A percentile compares a stretch with the other conserved stretches of the same genome.
Evolutionary conservation across 2,888 invertebrate species (phyloP).

Genomic region (Pterobdella sp.): DNA sequence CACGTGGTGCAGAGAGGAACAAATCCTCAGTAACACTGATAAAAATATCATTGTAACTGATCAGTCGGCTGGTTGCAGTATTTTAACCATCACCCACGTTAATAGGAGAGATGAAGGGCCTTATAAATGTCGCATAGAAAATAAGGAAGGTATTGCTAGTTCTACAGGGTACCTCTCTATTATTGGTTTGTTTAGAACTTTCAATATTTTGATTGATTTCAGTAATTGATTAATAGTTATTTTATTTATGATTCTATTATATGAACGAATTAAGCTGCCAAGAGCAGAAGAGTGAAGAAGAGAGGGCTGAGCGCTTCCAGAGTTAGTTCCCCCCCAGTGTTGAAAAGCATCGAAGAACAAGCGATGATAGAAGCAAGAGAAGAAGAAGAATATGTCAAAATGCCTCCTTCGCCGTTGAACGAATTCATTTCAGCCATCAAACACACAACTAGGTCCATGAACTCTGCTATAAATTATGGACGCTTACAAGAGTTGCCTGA

Average conservation of each 20-base stretch:
- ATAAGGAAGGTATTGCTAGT: slow-evolving; percentile 37
- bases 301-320: slow-evolving; percentile 15
- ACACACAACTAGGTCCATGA: slow-evolving; percentile 26
- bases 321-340: slow-evolving; percentile 33
- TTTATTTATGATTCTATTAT: slow-evolving; percentile 4
- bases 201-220: background rate
- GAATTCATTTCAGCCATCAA: slow-evolving; percentile 33
- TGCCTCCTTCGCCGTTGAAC: slow-evolving; percentile 36
- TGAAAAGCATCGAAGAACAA: slow-evolving; percentile 35
- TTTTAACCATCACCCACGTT: slow-evolving; percentile 28
- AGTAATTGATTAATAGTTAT: background rate
- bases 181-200: slow-evolving; percentile 32
- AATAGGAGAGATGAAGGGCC: slow-evolving; percentile 36
- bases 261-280: slow-evolving; percentile 8
- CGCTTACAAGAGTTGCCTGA: background rate
- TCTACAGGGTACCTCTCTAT: slow-evolving; percentile 39
- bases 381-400: slow-evolving; percentile 29
- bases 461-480: slow-evolving; percentile 27
- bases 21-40: slow-evolving; percentile 32
- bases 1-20: slow-evolving; percentile 38
- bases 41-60: slow-evolving; percentile 27
- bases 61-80: slow-evolving; percentile 13
- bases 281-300: slow-evolving; percentile 10
- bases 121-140: slow-evolving; percentile 38
- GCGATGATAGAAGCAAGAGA: slow-evolving; percentile 36